Evolutionary conservation across 2,113 vertebrate genomes (phyloP).

Genomic region (Melanotaenia duboulayi): DNA sequence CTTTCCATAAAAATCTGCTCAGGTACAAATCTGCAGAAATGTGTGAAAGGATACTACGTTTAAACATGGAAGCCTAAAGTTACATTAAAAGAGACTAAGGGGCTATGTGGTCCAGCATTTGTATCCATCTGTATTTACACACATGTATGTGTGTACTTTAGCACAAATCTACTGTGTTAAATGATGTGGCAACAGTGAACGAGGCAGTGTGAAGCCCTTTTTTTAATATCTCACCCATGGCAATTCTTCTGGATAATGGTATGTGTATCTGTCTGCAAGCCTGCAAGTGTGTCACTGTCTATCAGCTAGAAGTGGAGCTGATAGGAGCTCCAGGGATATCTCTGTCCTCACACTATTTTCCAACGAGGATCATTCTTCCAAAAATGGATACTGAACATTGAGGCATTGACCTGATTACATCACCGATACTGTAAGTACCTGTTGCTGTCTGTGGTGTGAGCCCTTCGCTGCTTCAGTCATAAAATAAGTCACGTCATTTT

Average conservation of each 20-base stretch:
- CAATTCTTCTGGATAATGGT: conserved; percentile 46
- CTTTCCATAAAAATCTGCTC: not conserved
- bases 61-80: not conserved
- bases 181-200: conserved; percentile 41
- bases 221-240: conserved; percentile 35
- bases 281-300: conserved; percentile 34
- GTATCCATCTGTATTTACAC: conserved; percentile 17
- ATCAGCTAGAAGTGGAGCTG: conserved; percentile 40
- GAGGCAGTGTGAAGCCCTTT: conserved; percentile 16
- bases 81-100: not conserved
- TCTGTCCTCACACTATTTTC: conserved; percentile 47
- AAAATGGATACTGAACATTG: conserved; percentile 48
- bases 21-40: not conserved
- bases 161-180: conserved; percentile 27
- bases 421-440: conserved; percentile 13
- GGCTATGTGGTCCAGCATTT: conserved; percentile 12
- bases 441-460: too few species aligned
- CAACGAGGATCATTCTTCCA: conserved; percentile 46
- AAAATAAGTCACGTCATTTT: too few species aligned
- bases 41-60: not conserved
- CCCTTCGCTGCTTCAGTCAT: too few species aligned
- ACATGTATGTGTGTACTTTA: conserved; percentile 23
- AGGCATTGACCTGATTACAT: conserved; percentile 57
- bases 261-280: conserved; percentile 10
- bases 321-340: conserved; percentile 62